phyloP scores from a whole-genome alignment of 2,113 vertebrate genomes.

The Xyliphius kryptos region DNA sequence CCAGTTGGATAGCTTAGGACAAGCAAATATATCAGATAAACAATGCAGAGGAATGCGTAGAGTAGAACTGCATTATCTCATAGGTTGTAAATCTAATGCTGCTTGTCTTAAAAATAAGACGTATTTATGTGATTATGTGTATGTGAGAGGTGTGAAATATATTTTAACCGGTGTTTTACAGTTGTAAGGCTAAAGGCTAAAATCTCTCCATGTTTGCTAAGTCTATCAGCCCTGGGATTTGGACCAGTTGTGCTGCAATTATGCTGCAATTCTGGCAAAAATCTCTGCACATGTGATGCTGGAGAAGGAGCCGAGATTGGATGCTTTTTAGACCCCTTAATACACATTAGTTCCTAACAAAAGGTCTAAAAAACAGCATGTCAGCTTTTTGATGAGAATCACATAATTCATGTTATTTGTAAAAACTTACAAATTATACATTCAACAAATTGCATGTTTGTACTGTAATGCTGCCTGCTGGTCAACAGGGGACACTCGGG shows the following conservation, averaged over 20 bases:
- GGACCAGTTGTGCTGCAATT: too few relatives aligned
- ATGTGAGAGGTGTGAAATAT: neutral
- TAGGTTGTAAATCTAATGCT: constrained; percentile 15
- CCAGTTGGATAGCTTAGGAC: constrained; percentile 30
- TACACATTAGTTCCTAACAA: neutral
- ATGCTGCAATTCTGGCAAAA: neutral
- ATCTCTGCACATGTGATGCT: neutral
- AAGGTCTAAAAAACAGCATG: neutral
- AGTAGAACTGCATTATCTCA: constrained; percentile 8
- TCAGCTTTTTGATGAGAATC: neutral
- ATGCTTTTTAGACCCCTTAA: neutral
- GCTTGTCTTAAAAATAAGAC: too few relatives aligned
- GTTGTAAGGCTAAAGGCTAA: too few relatives aligned
- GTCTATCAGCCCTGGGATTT: constrained; percentile 5
- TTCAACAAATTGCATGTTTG: too few relatives aligned
- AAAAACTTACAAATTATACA: too few relatives aligned
- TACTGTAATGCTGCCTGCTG: constrained; percentile 16
- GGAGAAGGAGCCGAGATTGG: neutral
- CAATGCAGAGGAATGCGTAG: constrained; percentile 13
- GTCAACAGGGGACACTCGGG: constrained; percentile 40
- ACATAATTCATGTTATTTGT: too few relatives aligned
- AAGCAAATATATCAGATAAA: constrained; percentile 36
- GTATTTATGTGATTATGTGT: constrained; percentile 2
- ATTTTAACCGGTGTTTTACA: too few relatives aligned
- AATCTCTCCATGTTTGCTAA: neutral